These are phyloP conservation scores for Hyperopisus bebe DNA, from an alignment of 2,113 vertebrate genomes.

Conservation along the genomic window DNA sequence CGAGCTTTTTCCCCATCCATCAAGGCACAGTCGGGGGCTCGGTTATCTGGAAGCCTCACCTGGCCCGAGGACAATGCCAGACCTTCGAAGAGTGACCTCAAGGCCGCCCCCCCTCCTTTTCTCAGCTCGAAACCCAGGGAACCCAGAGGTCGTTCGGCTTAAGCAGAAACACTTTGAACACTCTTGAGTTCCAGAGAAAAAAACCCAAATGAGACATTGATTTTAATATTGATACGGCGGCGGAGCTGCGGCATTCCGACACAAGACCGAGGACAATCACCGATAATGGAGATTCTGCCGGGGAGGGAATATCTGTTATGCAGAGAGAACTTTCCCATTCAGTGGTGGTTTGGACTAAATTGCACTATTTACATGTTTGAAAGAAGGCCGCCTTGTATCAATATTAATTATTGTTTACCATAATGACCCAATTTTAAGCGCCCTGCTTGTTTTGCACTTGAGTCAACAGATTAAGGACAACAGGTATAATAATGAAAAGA, in stretches of 20 bases:
- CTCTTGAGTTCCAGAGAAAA: not conserved
- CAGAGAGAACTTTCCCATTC: not conserved
- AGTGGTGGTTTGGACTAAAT: not conserved
- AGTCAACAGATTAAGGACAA: not conserved
- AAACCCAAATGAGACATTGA: constrained; percentile 16
- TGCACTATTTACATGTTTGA: not conserved
- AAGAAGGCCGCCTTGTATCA: not conserved
- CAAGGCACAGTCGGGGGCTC: not conserved
- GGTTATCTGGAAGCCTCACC: not conserved
- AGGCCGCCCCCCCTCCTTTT: not conserved
- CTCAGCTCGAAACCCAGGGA: not conserved
- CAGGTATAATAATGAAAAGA: not conserved
- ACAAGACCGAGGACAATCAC: not conserved
- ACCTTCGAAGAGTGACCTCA: not conserved
- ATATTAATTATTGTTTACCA: not conserved
- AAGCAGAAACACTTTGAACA: not conserved
- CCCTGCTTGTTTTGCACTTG: not conserved
- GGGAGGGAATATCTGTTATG: not conserved
- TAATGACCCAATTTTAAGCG: not conserved
- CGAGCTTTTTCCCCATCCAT: not conserved
- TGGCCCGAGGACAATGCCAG: not conserved
- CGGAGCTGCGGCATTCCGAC: not conserved
- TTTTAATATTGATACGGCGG: constrained; percentile 6
- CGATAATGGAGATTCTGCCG: not conserved
- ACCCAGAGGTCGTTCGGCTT: not conserved